phyloP scores from a whole-genome alignment of 2,888 invertebrate genomes.

The Griposia aprilina region DNA sequence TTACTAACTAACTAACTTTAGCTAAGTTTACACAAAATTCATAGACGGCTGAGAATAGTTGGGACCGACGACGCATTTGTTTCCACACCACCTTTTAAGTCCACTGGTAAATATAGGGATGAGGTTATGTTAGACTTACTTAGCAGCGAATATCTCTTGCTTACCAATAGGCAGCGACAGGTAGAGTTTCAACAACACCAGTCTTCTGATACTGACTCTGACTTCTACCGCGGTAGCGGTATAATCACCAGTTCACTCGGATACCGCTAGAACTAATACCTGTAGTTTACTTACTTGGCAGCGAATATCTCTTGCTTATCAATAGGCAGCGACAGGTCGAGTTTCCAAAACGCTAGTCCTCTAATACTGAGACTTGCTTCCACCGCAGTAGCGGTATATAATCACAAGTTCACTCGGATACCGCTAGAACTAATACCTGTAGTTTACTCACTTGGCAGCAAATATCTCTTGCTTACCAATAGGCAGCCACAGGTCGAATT shows the following conservation, averaged over 20 bases:
- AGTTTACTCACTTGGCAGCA: too few relatives aligned
- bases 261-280: constrained; percentile 94
- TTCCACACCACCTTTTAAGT: too few relatives aligned
- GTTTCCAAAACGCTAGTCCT: constrained; percentile 92
- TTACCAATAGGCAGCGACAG: too few relatives aligned
- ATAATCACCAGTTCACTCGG: constrained; percentile 95
- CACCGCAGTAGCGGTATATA: constrained; percentile 96
- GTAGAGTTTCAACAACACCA: constrained; percentile 84
- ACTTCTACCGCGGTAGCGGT: constrained; percentile 96
- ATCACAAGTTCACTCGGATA: constrained; percentile 95
- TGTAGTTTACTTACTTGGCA: constrained; percentile 88
- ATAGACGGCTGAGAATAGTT: too few relatives aligned
- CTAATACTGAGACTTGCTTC: constrained; percentile 93
- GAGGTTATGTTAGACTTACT: constrained; percentile 88
- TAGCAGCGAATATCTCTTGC: constrained; percentile 91
- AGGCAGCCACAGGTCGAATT: too few relatives aligned
- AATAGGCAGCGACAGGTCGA: constrained; percentile 95
- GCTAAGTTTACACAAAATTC: too few relatives aligned
- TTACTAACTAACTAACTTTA: too few relatives aligned
- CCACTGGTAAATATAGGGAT: too few relatives aligned
- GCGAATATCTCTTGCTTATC: constrained; percentile 96
- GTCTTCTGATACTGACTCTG: constrained; percentile 92
- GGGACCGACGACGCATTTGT: too few relatives aligned
- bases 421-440: constrained; percentile 93
- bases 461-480: constrained; percentile 78